Conservation (phyloP, 2,113 vertebrate species). For the Pterocles gutturalis region DNA sequence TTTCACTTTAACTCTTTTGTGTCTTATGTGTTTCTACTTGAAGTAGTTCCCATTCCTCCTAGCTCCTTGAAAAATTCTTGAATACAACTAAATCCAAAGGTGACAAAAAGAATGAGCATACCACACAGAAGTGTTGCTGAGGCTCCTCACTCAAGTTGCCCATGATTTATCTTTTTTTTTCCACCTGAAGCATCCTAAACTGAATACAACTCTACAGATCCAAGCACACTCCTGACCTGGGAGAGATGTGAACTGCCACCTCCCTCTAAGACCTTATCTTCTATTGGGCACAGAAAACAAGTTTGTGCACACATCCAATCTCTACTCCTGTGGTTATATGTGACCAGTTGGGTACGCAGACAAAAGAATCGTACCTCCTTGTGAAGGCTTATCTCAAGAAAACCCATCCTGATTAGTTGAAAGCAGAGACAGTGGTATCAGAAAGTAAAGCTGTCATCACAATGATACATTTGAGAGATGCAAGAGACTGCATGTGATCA, state of each 20-base stretch:
- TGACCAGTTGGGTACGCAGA: neutral
- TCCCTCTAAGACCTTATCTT: neutral
- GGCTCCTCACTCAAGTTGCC: neutral
- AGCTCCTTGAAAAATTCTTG: neutral
- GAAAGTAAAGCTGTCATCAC: neutral
- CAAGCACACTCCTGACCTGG: neutral
- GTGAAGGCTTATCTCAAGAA: neutral
- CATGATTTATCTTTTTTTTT: neutral
- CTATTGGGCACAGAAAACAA: neutral
- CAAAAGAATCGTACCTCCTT: rapidly evolving
- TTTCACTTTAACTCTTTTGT: neutral
- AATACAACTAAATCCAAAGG: neutral
- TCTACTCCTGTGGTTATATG: neutral
- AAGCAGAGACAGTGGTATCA: neutral
- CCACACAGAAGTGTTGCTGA: neutral
- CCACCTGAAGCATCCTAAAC: neutral
- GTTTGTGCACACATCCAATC: neutral
- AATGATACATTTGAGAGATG: neutral
- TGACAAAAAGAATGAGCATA: neutral
- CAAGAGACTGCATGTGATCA: neutral
- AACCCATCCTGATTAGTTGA: neutral
- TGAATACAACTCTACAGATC: neutral
- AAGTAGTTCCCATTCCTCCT: neutral
- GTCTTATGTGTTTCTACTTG: neutral
- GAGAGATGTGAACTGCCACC: neutral